Evolutionary conservation across 2,888 invertebrate genomes (phyloP), one percentile per base, ranked within the genome.

Genomic region (Drosophila aldrichi): DNA sequence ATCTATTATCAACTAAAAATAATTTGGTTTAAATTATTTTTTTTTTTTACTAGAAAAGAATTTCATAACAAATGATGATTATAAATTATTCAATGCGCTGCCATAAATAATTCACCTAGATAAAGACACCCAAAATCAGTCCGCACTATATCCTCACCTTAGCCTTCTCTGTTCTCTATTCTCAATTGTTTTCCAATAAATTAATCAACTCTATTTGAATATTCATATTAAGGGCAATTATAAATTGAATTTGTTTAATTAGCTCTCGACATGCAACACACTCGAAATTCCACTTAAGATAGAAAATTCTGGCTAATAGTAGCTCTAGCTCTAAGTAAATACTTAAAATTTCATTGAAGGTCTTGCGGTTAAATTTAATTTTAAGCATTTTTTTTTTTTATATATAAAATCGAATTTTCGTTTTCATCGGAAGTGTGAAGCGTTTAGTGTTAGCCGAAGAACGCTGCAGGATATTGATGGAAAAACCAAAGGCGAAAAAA

Each of bases 401-500:
- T n/a, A n/a, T 49, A 61, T 61, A 0, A 3, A 61, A 60, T 72
- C n/a, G 10, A n/a, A 29, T 22, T 20, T 16, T 12, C 1, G 2
- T 40, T 34, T 44, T n/a, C 25, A 14, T 10, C 10, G 18, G 54
- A 79, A 62, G 73, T 73, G 79, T 59, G 55, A 73, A 73, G 55
- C 55, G 22, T 66, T 57, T 36, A 57, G 67, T 29, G 46, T 48
- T 65, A 34, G 40, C 43, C 18, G 32, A 43, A 57, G 54, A 67
- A 22, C 34, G 64, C 73, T 67, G 59, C 62, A 49, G 79, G 76
- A 46, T 58, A 70, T 73, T 59, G 44, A 58, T 58, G 71, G 18
- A 14, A 10, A 20, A 51, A 10, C 16, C 43, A 38, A 48, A 41
- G 2, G 1, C 1, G 1, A 25, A 25, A 25, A 25, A 25, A 25